Evolutionary conservation across 2,797 vertebrate genomes (phyloP).

Genomic region (Gallinago nigripennis): DNA sequence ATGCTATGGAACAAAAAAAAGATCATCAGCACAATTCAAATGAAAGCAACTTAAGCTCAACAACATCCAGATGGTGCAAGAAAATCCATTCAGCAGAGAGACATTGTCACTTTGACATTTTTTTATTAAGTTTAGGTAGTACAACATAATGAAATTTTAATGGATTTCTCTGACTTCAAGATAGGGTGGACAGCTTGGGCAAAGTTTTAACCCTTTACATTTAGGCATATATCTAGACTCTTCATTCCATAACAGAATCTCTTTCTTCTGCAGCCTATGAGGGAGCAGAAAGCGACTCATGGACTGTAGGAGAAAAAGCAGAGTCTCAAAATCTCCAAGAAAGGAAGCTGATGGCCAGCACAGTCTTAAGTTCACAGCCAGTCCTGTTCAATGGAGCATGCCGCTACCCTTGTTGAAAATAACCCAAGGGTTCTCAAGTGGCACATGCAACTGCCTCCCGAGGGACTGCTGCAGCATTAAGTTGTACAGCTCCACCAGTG

Average conservation of each 20-base stretch:
- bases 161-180: conserved; percentile 53
- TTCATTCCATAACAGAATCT: conserved; percentile 34
- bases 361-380: conserved; percentile 1
- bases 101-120: conserved; percentile 67
- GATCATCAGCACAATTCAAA: conserved; percentile 81
- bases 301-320: conserved; percentile 69
- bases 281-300: conserved; percentile 31
- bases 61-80: conserved; percentile 72
- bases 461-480: neutral
- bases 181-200: neutral
- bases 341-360: conserved; percentile 17
- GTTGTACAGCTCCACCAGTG: neutral
- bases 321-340: conserved; percentile 25
- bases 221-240: conserved; percentile 54
- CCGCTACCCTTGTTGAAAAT: neutral
- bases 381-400: neutral
- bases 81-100: conserved; percentile 77
- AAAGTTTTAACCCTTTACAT: conserved; percentile 26
- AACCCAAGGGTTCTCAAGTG: neutral
- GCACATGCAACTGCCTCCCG: neutral
- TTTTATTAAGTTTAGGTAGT: conserved; percentile 73
- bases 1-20: conserved; percentile 84
- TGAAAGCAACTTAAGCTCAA: conserved; percentile 77
- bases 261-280: conserved; percentile 68
- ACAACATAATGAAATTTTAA: conserved; percentile 37